phyloP scores from a whole-genome alignment of 1,140 invertebrate genomes.

The Pomacea maculata region DNA sequence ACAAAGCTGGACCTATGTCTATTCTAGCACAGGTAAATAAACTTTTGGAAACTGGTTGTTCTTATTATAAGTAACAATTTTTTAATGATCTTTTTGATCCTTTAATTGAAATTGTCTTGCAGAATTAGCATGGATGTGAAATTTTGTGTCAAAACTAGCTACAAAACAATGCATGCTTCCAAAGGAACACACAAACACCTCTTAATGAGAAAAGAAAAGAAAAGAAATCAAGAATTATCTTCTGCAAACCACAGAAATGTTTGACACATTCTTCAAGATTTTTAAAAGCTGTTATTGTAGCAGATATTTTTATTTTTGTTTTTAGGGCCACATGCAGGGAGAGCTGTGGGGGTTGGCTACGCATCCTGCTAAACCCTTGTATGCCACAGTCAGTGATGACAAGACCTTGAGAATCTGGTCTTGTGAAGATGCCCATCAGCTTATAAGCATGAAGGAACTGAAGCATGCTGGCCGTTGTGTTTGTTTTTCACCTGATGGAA shows the following conservation, averaged over 20 bases:
- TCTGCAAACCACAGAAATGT: no score
- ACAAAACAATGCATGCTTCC: no score
- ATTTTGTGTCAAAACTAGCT: no score
- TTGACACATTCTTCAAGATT: no score
- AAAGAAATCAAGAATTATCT: no score
- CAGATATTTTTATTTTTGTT: not conserved
- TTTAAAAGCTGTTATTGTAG: no score
- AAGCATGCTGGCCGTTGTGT: conserved; percentile 60
- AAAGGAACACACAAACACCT: no score
- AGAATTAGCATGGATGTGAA: no score
- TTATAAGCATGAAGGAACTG: conserved; percentile 60
- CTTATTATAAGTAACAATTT: not conserved
- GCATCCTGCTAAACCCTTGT: conserved; percentile 58
- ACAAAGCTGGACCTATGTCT: conserved; percentile 62
- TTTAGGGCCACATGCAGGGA: conserved; percentile 63
- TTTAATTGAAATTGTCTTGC: no score
- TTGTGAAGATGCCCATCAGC: conserved; percentile 43
- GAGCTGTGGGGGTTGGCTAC: conserved; percentile 65
- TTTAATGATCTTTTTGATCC: not conserved
- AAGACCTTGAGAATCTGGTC: conserved; percentile 63
- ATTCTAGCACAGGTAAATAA: conserved; percentile 59
- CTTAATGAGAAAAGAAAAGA: no score
- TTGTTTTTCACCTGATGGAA: conserved; percentile 63
- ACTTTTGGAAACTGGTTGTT: not conserved
- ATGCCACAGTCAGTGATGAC: conserved; percentile 65